A percentile compares a stretch with the other conserved stretches of the same genome.
phyloP scores from a whole-genome alignment of 2,888 invertebrate genomes.

The Cryptus viduatorius region DNA sequence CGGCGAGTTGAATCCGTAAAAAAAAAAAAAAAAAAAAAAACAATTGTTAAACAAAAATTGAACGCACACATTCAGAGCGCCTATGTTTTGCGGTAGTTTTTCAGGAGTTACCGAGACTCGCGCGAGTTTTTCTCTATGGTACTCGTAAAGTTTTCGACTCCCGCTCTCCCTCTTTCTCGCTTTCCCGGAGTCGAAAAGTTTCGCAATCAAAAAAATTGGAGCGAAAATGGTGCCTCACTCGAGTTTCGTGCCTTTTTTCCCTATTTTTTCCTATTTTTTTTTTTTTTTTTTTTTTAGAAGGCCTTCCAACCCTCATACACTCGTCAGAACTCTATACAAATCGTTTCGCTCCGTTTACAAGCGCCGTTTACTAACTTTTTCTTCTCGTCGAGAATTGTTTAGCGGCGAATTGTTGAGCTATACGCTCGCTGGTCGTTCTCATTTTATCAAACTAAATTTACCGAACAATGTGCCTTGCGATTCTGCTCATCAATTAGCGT shows the following conservation, averaged over 20 bases:
- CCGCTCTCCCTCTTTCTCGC: neutral
- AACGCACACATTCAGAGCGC: neutral
- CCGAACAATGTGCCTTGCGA: neutral
- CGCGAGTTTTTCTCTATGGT: constrained; percentile 43
- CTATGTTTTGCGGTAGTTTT: constrained; percentile 56
- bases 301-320: constrained; percentile 19
- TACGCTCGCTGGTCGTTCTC: neutral
- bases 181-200: neutral
- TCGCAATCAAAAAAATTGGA: constrained; percentile 63
- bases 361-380: constrained; percentile 66
- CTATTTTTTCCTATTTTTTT: neutral
- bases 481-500: constrained; percentile 6
- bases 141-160: constrained; percentile 61
- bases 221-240: constrained; percentile 59
- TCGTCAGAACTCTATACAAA: constrained; percentile 57
- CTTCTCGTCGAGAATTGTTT: constrained; percentile 63
- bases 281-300: constrained; percentile 13
- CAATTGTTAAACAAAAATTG: constrained; percentile 6
- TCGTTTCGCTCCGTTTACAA: constrained; percentile 66
- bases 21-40: neutral
- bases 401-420: constrained; percentile 57
- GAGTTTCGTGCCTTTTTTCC: constrained; percentile 48
- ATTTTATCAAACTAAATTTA: neutral
- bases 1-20: neutral
- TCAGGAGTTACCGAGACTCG: constrained; percentile 19